Conservation (phyloP, 2,113 vertebrate species). For the Pedetes capensis region DNA sequence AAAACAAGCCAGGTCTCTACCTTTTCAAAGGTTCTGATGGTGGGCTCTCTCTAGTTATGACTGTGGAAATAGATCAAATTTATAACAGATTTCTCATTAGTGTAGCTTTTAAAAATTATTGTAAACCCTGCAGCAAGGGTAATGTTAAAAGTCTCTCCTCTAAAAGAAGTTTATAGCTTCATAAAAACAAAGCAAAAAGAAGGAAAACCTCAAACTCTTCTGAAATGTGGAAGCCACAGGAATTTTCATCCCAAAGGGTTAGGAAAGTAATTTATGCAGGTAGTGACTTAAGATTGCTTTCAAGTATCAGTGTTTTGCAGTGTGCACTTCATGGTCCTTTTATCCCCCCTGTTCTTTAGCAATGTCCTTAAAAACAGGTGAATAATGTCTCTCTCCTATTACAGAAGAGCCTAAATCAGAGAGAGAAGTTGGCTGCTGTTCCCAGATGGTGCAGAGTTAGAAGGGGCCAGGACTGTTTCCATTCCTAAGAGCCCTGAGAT, state of each 20-base stretch:
- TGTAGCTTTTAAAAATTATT: slow-evolving; percentile 9
- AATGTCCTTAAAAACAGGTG: slow-evolving; percentile 45
- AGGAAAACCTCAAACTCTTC: slow-evolving; percentile 56
- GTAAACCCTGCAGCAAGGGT: slow-evolving; percentile 20
- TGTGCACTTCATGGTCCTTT: neutral
- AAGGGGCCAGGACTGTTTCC: neutral
- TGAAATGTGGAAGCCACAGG: slow-evolving; percentile 55
- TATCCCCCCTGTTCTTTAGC: neutral
- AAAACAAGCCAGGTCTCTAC: neutral
- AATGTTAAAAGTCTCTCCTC: slow-evolving; percentile 20
- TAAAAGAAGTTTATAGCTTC: slow-evolving; percentile 49
- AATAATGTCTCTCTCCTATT: neutral
- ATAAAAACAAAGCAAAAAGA: slow-evolving; percentile 50
- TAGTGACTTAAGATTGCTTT: slow-evolving; percentile 37
- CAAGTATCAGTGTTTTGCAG: neutral
- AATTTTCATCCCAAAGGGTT: slow-evolving; percentile 59
- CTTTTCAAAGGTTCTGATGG: neutral
- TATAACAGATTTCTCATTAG: slow-evolving; percentile 8
- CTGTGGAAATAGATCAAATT: neutral
- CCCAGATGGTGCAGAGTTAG: neutral
- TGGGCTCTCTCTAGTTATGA: neutral
- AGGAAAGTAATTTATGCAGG: slow-evolving; percentile 63
- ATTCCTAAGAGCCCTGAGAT: neutral
- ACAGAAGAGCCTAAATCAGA: neutral
- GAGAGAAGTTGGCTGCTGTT: neutral